Conservation (phyloP, 2,888 invertebrate species). For the Trachelus iudaicus region DNA sequence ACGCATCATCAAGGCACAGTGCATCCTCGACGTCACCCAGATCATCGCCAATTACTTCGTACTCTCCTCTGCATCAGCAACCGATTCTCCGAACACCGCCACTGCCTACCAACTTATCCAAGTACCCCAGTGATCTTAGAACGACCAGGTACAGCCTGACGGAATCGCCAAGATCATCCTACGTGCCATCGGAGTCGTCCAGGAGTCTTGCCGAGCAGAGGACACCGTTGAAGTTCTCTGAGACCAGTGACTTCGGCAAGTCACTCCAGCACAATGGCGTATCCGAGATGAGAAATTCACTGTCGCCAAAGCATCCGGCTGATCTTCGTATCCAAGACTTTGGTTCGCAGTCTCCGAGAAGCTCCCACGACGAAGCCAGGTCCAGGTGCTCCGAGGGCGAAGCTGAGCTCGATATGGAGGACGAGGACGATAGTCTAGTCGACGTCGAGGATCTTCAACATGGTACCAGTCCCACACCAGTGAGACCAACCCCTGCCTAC, state of each 20-base stretch:
- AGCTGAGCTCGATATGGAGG: conserved; percentile 77
- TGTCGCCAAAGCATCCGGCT: conserved; percentile 32
- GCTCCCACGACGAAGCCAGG: conserved; percentile 49
- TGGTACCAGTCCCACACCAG: conserved; percentile 45
- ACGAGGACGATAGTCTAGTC: conserved; percentile 74
- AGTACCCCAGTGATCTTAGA: not conserved
- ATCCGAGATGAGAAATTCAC: conserved; percentile 16
- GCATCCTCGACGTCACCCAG: conserved; percentile 21
- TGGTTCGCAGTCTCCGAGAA: conserved; percentile 49
- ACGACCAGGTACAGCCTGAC: not conserved
- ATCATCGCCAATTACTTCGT: conserved; percentile 31
- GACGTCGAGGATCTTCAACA: conserved; percentile 79
- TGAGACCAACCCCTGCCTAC: conserved; percentile 60
- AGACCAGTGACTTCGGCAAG: conserved; percentile 12
- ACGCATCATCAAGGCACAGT: conserved; percentile 13
- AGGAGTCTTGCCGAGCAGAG: conserved; percentile 20
- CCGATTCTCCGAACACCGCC: conserved; percentile 13
- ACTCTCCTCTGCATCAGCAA: conserved; percentile 39
- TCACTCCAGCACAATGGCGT: conserved; percentile 1
- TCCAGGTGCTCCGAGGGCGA: conserved; percentile 64
- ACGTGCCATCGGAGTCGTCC: conserved; percentile 26
- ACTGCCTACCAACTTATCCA: conserved; percentile 9
- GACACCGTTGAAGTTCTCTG: conserved; percentile 13
- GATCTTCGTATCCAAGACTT: conserved; percentile 31
- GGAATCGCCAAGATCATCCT: conserved; percentile 17